These are phyloP conservation scores for Anguilla anguilla DNA, from an alignment of 2,797 vertebrate species.

Conservation along the genomic window DNA sequence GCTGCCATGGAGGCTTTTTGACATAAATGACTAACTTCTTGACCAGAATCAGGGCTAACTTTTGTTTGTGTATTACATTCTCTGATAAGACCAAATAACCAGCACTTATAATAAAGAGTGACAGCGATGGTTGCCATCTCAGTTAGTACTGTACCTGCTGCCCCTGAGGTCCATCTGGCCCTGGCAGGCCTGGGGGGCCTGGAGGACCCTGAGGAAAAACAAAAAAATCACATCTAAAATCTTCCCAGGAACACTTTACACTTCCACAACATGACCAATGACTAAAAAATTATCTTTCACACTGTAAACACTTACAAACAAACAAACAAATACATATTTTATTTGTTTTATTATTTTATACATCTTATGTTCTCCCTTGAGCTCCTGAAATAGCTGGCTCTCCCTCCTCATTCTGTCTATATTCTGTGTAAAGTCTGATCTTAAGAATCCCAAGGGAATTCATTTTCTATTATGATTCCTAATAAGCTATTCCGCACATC, in stretches of 20 bases:
- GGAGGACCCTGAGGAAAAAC: slow-evolving; percentile 56
- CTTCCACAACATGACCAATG: neutral
- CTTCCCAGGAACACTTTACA: neutral
- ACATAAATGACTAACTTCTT: neutral
- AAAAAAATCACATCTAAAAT: neutral
- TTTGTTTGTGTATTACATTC: neutral
- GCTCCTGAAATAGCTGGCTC: no score
- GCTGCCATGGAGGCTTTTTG: neutral
- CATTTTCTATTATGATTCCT: no score
- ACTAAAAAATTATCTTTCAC: no score
- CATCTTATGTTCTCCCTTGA: no score
- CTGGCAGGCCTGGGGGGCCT: slow-evolving; percentile 53
- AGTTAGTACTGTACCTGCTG: slow-evolving; percentile 53
- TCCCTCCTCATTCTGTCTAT: no score
- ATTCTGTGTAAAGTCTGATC: no score
- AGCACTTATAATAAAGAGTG: neutral
- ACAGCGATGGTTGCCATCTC: slow-evolving; percentile 5
- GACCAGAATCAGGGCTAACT: neutral
- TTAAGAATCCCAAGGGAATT: no score
- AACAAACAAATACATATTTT: no score
- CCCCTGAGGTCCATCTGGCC: slow-evolving; percentile 56
- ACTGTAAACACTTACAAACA: no score
- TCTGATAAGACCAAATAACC: neutral
- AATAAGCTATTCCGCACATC: neutral
- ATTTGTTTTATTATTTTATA: no score